These are phyloP conservation scores for Parotia lawesii DNA, from an alignment of 2,113 vertebrate species.

Conservation along the genomic window DNA sequence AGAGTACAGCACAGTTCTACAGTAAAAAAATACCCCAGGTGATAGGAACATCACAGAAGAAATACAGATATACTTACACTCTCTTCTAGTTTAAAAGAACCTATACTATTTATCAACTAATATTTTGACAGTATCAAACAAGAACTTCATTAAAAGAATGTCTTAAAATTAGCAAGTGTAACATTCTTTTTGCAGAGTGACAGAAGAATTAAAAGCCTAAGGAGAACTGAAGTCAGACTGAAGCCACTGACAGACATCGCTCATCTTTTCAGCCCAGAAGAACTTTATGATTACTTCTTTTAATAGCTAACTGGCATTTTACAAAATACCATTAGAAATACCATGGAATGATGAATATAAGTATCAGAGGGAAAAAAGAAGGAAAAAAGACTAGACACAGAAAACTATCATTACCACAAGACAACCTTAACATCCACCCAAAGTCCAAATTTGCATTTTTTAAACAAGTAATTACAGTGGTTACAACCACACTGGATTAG, in stretches of 20 bases:
- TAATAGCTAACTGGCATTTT: background rate
- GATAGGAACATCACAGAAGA: background rate
- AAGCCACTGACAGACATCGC: background rate
- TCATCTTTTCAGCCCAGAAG: background rate
- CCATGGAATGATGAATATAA: background rate
- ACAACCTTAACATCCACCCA: background rate
- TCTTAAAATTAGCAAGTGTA: background rate
- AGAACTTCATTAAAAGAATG: background rate
- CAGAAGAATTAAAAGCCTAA: background rate
- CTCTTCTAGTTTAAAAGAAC: background rate
- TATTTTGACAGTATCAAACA: background rate
- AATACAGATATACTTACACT: background rate
- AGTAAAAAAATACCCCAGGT: background rate
- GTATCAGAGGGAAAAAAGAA: background rate
- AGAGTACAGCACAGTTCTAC: background rate
- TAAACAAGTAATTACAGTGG: conserved; percentile 11
- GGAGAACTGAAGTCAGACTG: background rate
- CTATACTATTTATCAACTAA: background rate
- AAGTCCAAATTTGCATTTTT: conserved; percentile 32
- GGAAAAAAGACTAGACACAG: background rate
- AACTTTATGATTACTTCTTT: background rate
- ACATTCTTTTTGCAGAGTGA: background rate
- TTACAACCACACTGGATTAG: conserved; percentile 1
- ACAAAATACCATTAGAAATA: background rate
- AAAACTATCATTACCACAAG: background rate